phyloP scores from a whole-genome alignment of 1,140 invertebrate genomes.

The Trialeurodes vaporariorum region DNA sequence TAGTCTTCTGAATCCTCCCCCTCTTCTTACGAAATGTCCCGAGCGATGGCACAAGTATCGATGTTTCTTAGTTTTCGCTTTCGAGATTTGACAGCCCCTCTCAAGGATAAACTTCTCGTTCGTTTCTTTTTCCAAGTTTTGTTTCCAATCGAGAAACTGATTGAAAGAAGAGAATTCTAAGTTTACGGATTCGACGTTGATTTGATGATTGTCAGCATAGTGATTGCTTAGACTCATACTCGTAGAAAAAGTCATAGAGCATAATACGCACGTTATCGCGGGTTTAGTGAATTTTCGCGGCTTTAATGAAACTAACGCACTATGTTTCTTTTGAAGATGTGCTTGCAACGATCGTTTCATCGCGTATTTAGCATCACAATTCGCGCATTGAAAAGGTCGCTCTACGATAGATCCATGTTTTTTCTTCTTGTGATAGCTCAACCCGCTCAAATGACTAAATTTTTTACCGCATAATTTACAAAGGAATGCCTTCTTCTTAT shows the following conservation, averaged over 20 bases:
- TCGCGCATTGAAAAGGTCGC: not conserved
- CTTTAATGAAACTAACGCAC: not conserved
- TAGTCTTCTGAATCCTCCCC: not conserved
- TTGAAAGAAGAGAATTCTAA: not conserved
- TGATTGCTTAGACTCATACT: not conserved
- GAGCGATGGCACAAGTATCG: slow-evolving; percentile 2
- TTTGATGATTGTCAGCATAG: not conserved
- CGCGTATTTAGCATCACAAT: not conserved
- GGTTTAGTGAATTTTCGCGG: not conserved
- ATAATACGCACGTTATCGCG: not conserved
- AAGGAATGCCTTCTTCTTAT: not conserved
- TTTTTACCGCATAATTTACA: not conserved
- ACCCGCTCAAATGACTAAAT: not conserved
- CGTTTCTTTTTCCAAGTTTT: not conserved
- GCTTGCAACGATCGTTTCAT: not conserved
- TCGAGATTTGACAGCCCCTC: not conserved
- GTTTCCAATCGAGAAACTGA: not conserved
- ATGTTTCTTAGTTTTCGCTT: not conserved
- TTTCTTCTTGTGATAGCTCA: not conserved
- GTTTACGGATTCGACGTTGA: not conserved
- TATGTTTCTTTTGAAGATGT: not conserved
- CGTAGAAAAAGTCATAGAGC: not conserved
- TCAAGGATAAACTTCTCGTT: not conserved
- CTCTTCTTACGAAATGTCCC: not conserved
- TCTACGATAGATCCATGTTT: not conserved